Evolutionary conservation across 2,888 invertebrate species (phyloP), one percentile per base, ranked within the genome.

Genomic region (Brassicogethes aeneus): DNA sequence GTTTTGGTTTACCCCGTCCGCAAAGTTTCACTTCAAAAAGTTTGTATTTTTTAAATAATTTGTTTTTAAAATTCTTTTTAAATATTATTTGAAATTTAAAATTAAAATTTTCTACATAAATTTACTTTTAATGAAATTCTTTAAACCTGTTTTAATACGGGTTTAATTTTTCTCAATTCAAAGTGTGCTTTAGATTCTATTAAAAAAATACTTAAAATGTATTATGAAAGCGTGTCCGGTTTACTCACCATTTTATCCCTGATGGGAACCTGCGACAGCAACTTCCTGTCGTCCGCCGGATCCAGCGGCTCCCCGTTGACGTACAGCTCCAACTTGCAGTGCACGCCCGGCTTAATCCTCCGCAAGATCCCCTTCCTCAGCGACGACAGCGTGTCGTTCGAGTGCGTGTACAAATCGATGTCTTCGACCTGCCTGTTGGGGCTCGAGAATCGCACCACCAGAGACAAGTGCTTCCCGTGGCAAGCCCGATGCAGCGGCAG

Each of bases 301-400:
- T 94, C 93, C 49, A 94, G 73, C 16, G 86, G 72, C 62, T 95
- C 94, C 2, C 89, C 89, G 63, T 91, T 93, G 43, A 88, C 76
- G 65, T 84, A 93, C 52, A 96, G 73, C 65, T 96, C 94, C 55
- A 93, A 76, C 70, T 94, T 94, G 47, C 93, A 83, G 65, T 88
- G 80, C 38, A 78, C 75, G 36, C 76, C 78, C 1, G 75, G 71
- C 52, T 74, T 76, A 34, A 74, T 69, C 48, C 84, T 74, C 54
- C 80, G 75, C 60, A 87, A 73, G 57, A 91, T 79, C 55, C 82
- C 81, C 42, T 89, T 74, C 50, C 93, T 77, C 46, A 95, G 75
- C 23, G 89, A 83, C 39, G 87, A 86, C 53, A 96, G 73, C 2
- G 94, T 94, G 64, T 96, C 94, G 66, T 96, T 95, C 44, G 86